Evolutionary conservation across 2,113 vertebrate genomes (phyloP).

Genomic region (Cariama cristata): DNA sequence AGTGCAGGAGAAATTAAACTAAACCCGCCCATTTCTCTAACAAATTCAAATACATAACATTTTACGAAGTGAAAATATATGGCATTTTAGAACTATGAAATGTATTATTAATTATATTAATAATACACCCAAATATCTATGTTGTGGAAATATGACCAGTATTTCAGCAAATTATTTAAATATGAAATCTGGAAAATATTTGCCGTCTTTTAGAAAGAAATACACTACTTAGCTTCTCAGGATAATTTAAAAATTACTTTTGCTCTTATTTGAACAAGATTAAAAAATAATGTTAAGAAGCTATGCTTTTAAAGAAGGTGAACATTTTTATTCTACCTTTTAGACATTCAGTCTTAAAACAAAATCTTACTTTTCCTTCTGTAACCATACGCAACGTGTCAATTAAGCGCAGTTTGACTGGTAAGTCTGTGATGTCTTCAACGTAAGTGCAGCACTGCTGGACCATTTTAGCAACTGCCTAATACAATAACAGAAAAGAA

Average conservation of each 20-base stretch:
- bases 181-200: background rate
- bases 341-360: slow-evolving; percentile 14
- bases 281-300: background rate
- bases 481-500: slow-evolving; percentile 18
- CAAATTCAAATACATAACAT: background rate
- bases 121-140: background rate
- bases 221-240: background rate
- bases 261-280: background rate
- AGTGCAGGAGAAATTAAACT: background rate
- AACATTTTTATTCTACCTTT: slow-evolving; percentile 28
- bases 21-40: background rate
- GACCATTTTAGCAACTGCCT: slow-evolving; percentile 99
- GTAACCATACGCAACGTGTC: slow-evolving; percentile 97
- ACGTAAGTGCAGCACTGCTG: slow-evolving; percentile 97
- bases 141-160: background rate
- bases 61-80: background rate
- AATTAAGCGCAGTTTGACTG: slow-evolving; percentile 93
- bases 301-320: background rate
- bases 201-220: background rate
- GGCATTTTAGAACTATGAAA: background rate
- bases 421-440: slow-evolving; percentile 88
- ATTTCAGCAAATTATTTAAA: background rate
- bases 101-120: background rate
- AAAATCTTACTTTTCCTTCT: slow-evolving; percentile 91
- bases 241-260: background rate